Evolutionary conservation across 2,113 vertebrate species (phyloP).

Genomic region (Camelus dromedarius): DNA sequence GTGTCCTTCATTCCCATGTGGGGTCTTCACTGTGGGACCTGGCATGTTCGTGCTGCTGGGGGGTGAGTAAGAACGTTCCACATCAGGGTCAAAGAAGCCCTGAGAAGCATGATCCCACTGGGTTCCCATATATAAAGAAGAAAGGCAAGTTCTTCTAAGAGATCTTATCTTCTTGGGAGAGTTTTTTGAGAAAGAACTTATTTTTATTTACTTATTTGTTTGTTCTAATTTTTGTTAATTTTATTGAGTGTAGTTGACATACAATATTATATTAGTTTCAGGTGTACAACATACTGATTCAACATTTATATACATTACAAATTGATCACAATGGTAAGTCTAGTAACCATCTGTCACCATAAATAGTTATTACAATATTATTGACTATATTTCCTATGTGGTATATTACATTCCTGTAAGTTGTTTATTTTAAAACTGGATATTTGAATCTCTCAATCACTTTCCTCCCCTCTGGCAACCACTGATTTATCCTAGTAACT

Average conservation of each 20-base stretch:
- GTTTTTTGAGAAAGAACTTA: not conserved
- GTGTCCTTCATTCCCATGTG: not conserved
- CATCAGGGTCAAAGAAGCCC: not conserved
- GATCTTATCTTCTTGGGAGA: not conserved
- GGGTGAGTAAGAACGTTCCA: not conserved
- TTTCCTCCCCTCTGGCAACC: not conserved
- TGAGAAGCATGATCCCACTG: not conserved
- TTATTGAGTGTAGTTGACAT: not conserved
- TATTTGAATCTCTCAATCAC: not conserved
- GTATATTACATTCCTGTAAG: not conserved
- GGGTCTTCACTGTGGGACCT: not conserved
- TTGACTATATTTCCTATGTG: not conserved
- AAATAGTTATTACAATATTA: not conserved
- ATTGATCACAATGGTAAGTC: not conserved
- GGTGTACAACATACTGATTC: not conserved
- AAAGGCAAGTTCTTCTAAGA: not conserved
- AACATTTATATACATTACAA: not conserved
- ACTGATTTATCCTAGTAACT: not conserved
- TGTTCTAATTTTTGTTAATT: not conserved
- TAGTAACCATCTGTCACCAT: not conserved
- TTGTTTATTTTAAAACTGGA: not conserved
- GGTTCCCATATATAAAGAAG: not conserved
- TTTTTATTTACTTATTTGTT: not conserved
- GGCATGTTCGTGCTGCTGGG: not conserved
- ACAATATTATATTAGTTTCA: not conserved